phyloP scores from a whole-genome alignment of 2,797 vertebrate species.

The Macropodus opercularis region DNA sequence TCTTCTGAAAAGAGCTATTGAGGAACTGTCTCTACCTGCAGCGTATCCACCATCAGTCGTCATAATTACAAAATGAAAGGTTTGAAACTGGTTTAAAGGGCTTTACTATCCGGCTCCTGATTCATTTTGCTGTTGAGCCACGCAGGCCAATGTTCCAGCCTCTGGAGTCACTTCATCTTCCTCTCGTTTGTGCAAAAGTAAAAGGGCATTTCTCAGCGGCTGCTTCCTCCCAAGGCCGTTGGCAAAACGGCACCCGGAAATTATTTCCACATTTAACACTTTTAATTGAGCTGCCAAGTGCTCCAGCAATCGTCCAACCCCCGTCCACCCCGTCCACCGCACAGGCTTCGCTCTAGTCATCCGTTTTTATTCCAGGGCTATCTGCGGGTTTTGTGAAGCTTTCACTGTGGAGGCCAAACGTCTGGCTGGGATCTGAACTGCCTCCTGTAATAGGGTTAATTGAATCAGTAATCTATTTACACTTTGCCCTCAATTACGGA shows the following conservation, averaged over 20 bases:
- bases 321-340: background rate
- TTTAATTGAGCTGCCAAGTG: conserved; percentile 64
- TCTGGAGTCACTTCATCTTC: conserved; percentile 55
- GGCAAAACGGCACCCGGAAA: conserved; percentile 55
- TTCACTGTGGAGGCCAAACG: conserved; percentile 26
- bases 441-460: conserved; percentile 59
- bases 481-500: conserved; percentile 68
- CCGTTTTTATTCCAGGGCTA: conserved; percentile 30
- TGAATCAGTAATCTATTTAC: conserved; percentile 66
- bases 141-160: conserved; percentile 44
- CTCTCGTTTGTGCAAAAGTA: conserved; percentile 51
- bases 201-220: conserved; percentile 62
- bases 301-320: conserved; percentile 30
- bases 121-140: conserved; percentile 35
- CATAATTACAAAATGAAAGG: conserved; percentile 28
- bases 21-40: conserved; percentile 31
- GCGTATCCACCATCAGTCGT: conserved; percentile 22
- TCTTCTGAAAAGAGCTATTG: conserved; percentile 26
- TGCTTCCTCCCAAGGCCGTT: conserved; percentile 45
- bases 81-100: conserved; percentile 29
- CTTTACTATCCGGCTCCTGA: conserved; percentile 20
- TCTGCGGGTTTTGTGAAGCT: conserved; percentile 32
- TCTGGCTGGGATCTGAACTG: conserved; percentile 36
- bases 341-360: conserved; percentile 23
- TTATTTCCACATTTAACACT: conserved; percentile 66